Evolutionary conservation across 2,113 vertebrate species (phyloP).

Genomic region (Podarcis muralis): DNA sequence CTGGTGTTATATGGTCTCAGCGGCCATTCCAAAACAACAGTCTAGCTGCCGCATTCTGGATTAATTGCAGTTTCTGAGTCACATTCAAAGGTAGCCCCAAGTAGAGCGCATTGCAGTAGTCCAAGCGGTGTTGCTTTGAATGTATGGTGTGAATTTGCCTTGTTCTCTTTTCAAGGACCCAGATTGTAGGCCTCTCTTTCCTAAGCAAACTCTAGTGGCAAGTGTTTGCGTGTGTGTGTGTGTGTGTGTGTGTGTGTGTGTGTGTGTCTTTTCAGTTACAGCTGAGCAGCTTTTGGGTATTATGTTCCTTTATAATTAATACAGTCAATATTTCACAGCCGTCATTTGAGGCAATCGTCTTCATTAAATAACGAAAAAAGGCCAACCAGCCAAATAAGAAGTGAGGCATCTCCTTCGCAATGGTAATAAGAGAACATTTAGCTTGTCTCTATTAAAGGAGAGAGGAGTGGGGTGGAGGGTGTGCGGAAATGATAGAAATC

Average conservation of each 20-base stretch:
- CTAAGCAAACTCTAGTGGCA: not conserved
- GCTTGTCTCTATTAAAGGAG: not conserved
- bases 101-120: too few species aligned
- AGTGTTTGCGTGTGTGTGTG: not conserved
- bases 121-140: too few species aligned
- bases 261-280: not conserved
- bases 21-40: too few species aligned
- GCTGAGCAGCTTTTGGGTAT: not conserved
- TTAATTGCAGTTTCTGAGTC: too few species aligned
- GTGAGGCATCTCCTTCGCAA: not conserved
- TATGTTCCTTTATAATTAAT: conserved; percentile 13
- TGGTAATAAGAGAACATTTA: not conserved
- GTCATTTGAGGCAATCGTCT: conserved; percentile 12
- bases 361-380: conserved; percentile 12
- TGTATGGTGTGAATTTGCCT: too few species aligned
- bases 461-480: not conserved
- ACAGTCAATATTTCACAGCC: conserved; percentile 14
- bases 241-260: not conserved
- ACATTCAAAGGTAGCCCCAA: too few species aligned
- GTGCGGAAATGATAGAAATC: not conserved
- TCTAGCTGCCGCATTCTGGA: too few species aligned
- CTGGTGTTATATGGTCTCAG: too few species aligned
- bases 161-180: too few species aligned
- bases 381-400: conserved; percentile 3
- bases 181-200: not conserved